A percentile compares a stretch with the other conserved stretches of the same genome.
phyloP scores from a whole-genome alignment of 2,113 vertebrate genomes.

The Thermophis baileyi region DNA sequence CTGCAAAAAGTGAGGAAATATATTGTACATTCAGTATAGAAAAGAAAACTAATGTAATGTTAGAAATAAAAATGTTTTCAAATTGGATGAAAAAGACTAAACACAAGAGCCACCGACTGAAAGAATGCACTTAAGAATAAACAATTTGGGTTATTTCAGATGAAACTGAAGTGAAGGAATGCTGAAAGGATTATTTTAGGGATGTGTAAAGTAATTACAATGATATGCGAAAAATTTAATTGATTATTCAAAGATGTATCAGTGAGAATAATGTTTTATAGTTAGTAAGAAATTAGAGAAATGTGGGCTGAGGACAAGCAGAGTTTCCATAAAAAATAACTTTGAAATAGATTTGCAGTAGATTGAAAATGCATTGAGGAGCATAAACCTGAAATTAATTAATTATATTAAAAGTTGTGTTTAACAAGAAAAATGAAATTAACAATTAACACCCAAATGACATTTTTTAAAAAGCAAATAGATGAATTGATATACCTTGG shows the following conservation, averaged over 20 bases:
- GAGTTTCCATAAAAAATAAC: too few relatives aligned
- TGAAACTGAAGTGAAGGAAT: background rate
- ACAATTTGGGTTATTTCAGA: background rate
- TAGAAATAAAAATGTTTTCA: background rate
- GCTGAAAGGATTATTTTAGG: background rate
- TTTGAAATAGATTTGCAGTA: too few relatives aligned
- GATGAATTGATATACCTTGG: too few relatives aligned
- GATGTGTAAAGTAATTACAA: background rate
- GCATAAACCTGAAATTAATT: too few relatives aligned
- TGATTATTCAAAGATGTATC: background rate
- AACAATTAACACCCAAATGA: too few relatives aligned
- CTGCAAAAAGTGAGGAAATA: background rate
- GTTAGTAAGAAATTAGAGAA: too few relatives aligned
- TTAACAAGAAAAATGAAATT: too few relatives aligned
- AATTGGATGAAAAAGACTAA: background rate
- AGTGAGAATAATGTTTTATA: too few relatives aligned
- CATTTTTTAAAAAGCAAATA: too few relatives aligned
- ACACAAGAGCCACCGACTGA: background rate
- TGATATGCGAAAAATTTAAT: background rate
- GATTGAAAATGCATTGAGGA: too few relatives aligned
- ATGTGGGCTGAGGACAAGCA: too few relatives aligned
- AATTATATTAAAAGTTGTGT: too few relatives aligned
- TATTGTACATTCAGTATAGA: background rate
- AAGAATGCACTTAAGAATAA: background rate
- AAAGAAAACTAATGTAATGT: background rate